These are phyloP conservation scores for Helicoverpa armigera DNA, from an alignment of 1,140 invertebrate species.

Conservation along the genomic window DNA sequence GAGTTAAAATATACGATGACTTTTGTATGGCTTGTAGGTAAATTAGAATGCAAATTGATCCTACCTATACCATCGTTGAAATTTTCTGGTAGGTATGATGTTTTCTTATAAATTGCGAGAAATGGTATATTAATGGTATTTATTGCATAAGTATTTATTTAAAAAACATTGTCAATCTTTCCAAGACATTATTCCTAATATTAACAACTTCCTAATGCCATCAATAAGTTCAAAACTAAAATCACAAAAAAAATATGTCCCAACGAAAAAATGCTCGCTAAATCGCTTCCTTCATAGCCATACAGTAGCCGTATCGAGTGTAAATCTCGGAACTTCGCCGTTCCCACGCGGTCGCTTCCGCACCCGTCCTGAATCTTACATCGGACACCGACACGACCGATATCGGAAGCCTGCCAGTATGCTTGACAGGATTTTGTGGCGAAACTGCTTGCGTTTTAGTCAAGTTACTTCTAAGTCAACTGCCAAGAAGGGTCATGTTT, in stretches of 20 bases:
- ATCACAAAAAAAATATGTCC: not conserved
- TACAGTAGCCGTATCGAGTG: slow-evolving; percentile 44
- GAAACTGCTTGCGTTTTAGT: not conserved
- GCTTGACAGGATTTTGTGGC: not conserved
- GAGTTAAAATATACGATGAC: not conserved
- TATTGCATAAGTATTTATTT: too few species aligned
- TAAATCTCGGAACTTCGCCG: slow-evolving; percentile 48
- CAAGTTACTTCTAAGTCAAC: too few species aligned
- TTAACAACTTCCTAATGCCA: too few species aligned
- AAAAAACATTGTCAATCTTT: too few species aligned
- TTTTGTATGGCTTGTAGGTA: too few species aligned
- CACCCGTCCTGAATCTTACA: slow-evolving; percentile 51
- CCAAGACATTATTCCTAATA: too few species aligned
- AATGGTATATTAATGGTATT: too few species aligned
- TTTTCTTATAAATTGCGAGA: too few species aligned
- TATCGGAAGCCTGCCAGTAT: not conserved
- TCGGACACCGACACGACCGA: slow-evolving; percentile 32
- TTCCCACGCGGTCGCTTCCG: slow-evolving; percentile 54
- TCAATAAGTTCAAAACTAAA: not conserved
- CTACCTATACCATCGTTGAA: too few species aligned
- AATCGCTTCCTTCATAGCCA: slow-evolving; percentile 2
- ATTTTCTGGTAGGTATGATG: too few species aligned
- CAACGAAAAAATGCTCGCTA: not conserved
- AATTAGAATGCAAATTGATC: too few species aligned
- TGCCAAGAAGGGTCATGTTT: too few species aligned